phyloP scores from a whole-genome alignment of 2,113 vertebrate species.

The Zosterops borbonicus region DNA sequence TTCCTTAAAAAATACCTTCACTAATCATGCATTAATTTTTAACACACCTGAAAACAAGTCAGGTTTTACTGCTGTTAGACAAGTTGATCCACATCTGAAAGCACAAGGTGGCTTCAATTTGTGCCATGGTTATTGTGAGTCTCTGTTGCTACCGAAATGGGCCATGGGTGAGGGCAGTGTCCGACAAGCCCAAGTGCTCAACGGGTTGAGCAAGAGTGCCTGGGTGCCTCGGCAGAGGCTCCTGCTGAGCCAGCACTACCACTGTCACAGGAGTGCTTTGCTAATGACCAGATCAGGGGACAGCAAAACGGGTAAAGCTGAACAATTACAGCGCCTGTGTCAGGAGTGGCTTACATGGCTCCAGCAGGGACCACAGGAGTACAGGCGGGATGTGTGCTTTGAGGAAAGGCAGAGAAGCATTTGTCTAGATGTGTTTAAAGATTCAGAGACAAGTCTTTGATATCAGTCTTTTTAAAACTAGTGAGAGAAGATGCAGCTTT shows the following conservation, averaged over 20 bases:
- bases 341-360: neutral
- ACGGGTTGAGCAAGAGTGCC: neutral
- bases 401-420: rapidly evolving
- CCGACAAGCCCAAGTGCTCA: neutral
- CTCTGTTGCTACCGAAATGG: neutral
- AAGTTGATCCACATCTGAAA: constrained; percentile 20
- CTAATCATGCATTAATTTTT: constrained; percentile 12
- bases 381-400: neutral
- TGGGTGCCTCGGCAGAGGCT: neutral
- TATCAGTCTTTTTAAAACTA: neutral
- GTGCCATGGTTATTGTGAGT: neutral
- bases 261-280: neutral
- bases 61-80: constrained; percentile 15
- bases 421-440: neutral
- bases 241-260: neutral
- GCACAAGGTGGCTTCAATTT: neutral
- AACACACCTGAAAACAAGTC: constrained; percentile 1
- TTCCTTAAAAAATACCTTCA: neutral
- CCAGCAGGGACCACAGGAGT: neutral
- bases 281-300: neutral
- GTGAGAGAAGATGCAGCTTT: neutral
- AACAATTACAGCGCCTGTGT: neutral
- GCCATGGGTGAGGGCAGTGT: neutral
- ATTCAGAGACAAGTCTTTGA: neutral
- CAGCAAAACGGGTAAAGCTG: neutral